Conservation (phyloP, 2,888 invertebrate species). For the Dynastes grantii region DNA sequence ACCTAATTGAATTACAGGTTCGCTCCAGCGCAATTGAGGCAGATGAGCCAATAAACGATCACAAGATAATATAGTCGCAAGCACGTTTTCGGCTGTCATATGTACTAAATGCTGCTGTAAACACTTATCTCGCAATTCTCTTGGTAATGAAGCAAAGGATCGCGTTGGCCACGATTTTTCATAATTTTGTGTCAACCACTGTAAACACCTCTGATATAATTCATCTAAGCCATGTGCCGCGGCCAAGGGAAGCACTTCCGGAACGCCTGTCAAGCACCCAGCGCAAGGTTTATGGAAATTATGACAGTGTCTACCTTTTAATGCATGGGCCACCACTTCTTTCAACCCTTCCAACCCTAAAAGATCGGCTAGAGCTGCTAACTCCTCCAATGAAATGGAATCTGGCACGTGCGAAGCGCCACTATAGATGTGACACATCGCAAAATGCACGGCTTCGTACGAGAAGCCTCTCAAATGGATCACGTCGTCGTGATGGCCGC, state of each 20-base stretch:
- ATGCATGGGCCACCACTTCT: constrained; percentile 90
- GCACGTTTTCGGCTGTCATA: constrained; percentile 84
- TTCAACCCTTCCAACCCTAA: constrained; percentile 92
- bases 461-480: constrained; percentile 74
- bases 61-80: constrained; percentile 88
- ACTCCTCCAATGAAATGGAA: constrained; percentile 80
- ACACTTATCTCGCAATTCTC: constrained; percentile 87
- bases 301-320: constrained; percentile 92
- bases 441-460: constrained; percentile 90
- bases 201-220: constrained; percentile 86
- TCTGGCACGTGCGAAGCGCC: constrained; percentile 92
- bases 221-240: constrained; percentile 91
- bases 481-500: constrained; percentile 79
- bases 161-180: constrained; percentile 93
- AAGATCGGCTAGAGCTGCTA: constrained; percentile 92
- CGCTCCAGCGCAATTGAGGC: constrained; percentile 87
- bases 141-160: constrained; percentile 88
- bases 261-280: constrained; percentile 88
- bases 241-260: constrained; percentile 87
- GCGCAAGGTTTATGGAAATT: constrained; percentile 96
- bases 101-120: constrained; percentile 87
- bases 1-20: constrained; percentile 83
- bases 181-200: constrained; percentile 92
- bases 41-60: constrained; percentile 85
- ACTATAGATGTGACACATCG: constrained; percentile 94